Evolutionary conservation across 2,797 vertebrate genomes (phyloP).

Genomic region (Spondyliosoma cantharus): DNA sequence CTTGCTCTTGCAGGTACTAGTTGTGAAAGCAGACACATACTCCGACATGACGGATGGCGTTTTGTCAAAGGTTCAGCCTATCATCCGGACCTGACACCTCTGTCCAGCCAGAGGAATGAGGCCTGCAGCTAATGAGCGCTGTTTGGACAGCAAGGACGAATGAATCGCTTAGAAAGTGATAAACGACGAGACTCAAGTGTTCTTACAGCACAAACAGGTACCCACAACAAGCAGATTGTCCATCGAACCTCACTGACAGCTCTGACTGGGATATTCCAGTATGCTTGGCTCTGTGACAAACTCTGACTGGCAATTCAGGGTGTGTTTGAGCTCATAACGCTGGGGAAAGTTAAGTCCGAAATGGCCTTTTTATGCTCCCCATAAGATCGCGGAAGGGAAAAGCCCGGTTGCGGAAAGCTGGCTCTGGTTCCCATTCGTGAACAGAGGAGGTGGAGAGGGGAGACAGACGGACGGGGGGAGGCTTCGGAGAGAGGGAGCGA

Average conservation of each 20-base stretch:
- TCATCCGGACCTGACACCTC: slow-evolving; percentile 61
- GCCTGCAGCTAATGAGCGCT: slow-evolving; percentile 76
- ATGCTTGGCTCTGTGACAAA: slow-evolving; percentile 58
- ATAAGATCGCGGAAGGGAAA: slow-evolving; percentile 52
- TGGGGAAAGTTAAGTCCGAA: slow-evolving; percentile 46
- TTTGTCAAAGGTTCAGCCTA: slow-evolving; percentile 48
- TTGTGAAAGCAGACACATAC: slow-evolving; percentile 32
- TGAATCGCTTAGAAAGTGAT: slow-evolving; percentile 63
- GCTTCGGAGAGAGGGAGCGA: slow-evolving; percentile 66
- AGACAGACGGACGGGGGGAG: slow-evolving; percentile 64
- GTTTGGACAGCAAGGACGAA: slow-evolving; percentile 66
- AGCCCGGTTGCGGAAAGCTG: slow-evolving; percentile 67
- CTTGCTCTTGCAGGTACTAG: slow-evolving; percentile 1
- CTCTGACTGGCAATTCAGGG: slow-evolving; percentile 42
- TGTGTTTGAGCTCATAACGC: slow-evolving; percentile 45
- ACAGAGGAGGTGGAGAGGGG: slow-evolving; percentile 48
- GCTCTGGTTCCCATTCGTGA: slow-evolving; percentile 57
- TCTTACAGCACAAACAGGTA: slow-evolving; percentile 73
- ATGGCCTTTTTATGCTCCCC: slow-evolving; percentile 66
- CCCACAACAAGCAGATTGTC: slow-evolving; percentile 74
- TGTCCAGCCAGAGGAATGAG: slow-evolving; percentile 70
- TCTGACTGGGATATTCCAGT: slow-evolving; percentile 48
- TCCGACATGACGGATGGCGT: slow-evolving; percentile 26
- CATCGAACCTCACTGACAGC: slow-evolving; percentile 50
- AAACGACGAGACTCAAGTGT: slow-evolving; percentile 68